Conservation (phyloP, 1,140 invertebrate genomes). For the Reticulitermes speratus region DNA sequence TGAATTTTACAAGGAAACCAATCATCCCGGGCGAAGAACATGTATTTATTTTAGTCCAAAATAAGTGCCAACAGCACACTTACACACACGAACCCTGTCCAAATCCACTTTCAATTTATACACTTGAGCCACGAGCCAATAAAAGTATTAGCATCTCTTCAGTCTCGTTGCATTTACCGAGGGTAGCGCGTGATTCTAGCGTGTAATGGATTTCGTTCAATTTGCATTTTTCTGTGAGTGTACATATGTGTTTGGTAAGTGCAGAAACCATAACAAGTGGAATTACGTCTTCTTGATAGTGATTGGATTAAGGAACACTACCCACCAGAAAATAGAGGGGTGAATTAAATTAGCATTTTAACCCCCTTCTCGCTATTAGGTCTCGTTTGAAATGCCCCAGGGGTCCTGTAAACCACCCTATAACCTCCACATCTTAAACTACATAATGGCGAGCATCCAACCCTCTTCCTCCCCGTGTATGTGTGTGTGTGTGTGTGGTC, state of each 20-base stretch:
- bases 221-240: no score
- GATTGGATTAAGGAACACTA: neutral
- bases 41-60: no score
- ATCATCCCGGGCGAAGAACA: no score
- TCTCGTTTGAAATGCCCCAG: neutral
- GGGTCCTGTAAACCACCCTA: neutral
- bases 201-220: no score
- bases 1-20: no score
- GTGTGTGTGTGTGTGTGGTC: neutral
- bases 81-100: no score
- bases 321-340: neutral
- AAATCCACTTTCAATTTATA: no score
- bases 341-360: slow-evolving; percentile 18
- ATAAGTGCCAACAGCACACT: no score
- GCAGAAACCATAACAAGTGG: neutral
- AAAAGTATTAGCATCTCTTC: no score
- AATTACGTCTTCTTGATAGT: slow-evolving; percentile 7
- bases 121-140: no score
- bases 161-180: no score
- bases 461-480: neutral
- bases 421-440: neutral
- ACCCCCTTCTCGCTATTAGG: neutral
- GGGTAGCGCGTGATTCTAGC: no score
- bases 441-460: neutral
- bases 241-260: neutral